A percentile compares a stretch with the other conserved stretches of the same genome.
Conservation (phyloP, 2,797 vertebrate genomes). For the Botia almorhae region DNA sequence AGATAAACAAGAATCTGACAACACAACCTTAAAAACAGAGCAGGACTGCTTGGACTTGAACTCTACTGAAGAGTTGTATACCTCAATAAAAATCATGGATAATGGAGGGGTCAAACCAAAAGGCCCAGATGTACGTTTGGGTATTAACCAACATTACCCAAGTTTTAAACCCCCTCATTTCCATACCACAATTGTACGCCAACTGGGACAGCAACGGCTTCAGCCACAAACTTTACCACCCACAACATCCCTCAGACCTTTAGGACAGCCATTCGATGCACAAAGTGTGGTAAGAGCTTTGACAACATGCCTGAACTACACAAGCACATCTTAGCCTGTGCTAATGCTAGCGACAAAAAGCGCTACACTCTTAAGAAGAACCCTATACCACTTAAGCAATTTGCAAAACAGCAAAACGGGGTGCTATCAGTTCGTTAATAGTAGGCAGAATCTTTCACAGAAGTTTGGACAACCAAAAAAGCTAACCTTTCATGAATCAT, state of each 20-base stretch:
- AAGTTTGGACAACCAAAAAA: conserved; percentile 86
- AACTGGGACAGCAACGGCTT: conserved; percentile 83
- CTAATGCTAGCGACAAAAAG: conserved; percentile 95
- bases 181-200: conserved; percentile 96
- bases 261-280: conserved; percentile 94
- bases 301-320: conserved; percentile 98
- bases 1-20: conserved; percentile 19
- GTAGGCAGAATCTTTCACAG: conserved; percentile 83
- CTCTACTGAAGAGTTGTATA: conserved; percentile 89
- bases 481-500: conserved; percentile 84
- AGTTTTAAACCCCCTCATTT: conserved; percentile 97
- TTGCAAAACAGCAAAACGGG: conserved; percentile 88
- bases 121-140: conserved; percentile 92
- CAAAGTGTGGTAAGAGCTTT: conserved; percentile 96
- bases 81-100: conserved; percentile 94
- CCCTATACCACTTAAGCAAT: conserved; percentile 91
- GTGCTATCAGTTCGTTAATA: conserved; percentile 78
- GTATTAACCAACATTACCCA: conserved; percentile 97
- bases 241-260: conserved; percentile 99
- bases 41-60: conserved; percentile 80
- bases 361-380: conserved; percentile 97
- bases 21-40: conserved; percentile 64
- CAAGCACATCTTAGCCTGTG: conserved; percentile 94
- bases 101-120: conserved; percentile 87
- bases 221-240: conserved; percentile 96